Evolutionary conservation across 2,797 vertebrate species (phyloP).

Genomic region (Discoglossus pictus): DNA sequence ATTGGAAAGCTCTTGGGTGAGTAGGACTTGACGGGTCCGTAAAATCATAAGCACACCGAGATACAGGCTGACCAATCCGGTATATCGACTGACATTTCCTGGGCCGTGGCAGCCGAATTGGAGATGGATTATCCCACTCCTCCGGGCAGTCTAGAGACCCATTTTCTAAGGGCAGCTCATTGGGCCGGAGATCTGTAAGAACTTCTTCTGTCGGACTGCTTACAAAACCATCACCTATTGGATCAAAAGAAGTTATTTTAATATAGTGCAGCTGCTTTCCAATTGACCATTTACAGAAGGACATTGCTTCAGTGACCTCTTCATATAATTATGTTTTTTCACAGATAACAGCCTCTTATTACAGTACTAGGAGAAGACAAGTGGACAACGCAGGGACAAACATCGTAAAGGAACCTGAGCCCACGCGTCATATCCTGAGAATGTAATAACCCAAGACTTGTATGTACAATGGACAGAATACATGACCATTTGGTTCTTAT

Average conservation of each 20-base stretch:
- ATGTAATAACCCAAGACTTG: too few relatives aligned
- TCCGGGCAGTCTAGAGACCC: not conserved
- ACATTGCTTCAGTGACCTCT: too few relatives aligned
- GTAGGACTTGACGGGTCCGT: conserved; percentile 28
- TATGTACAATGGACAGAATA: too few relatives aligned
- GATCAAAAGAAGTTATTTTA: not conserved
- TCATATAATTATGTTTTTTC: too few relatives aligned
- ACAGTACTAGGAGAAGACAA: too few relatives aligned
- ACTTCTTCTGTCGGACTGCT: conserved; percentile 1
- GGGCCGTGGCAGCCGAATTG: conserved; percentile 32
- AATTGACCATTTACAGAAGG: too few relatives aligned
- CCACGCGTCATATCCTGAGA: too few relatives aligned
- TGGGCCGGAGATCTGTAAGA: not conserved
- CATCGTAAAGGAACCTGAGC: too few relatives aligned
- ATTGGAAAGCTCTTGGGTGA: conserved; percentile 14
- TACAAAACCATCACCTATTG: conserved; percentile 20
- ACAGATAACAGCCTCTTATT: too few relatives aligned
- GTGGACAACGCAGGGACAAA: too few relatives aligned
- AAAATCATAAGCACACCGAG: conserved; percentile 38
- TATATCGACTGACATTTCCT: conserved; percentile 37
- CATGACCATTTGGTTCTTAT: too few relatives aligned
- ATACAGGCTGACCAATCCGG: conserved; percentile 18
- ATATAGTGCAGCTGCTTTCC: too few relatives aligned
- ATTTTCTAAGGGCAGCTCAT: conserved; percentile 16
- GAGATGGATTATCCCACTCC: conserved; percentile 42